phyloP scores from a whole-genome alignment of 2,888 invertebrate genomes.

The Anoncus sp. region DNA sequence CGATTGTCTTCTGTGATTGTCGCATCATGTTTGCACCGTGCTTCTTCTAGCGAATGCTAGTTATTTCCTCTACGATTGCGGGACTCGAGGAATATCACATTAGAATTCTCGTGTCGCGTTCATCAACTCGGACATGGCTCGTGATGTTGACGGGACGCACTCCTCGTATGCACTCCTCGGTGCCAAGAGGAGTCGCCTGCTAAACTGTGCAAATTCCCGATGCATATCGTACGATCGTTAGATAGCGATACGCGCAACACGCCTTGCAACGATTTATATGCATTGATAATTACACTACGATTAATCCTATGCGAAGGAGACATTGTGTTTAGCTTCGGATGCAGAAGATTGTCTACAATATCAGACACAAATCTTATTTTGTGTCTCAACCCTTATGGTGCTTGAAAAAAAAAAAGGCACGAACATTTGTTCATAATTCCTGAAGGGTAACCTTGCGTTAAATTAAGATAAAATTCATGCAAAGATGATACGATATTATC shows the following conservation, averaged over 20 bases:
- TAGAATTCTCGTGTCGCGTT: conserved; percentile 40
- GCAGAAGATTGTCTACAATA: background rate
- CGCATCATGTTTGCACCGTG: background rate
- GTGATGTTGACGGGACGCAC: too few relatives aligned
- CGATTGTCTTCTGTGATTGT: conserved; percentile 22
- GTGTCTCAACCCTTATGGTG: background rate
- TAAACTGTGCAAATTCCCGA: conserved; percentile 2
- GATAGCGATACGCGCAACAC: background rate
- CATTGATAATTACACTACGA: conserved; percentile 14
- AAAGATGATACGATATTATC: background rate
- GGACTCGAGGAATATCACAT: conserved; percentile 20
- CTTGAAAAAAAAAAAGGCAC: background rate
- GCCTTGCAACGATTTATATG: conserved; percentile 7
- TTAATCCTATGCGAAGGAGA: conserved; percentile 4
- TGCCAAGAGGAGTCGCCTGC: conserved; percentile 5
- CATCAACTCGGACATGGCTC: conserved; percentile 15
- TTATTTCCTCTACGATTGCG: background rate
- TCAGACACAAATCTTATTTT: background rate
- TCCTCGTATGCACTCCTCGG: too few relatives aligned
- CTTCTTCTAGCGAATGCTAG: background rate
- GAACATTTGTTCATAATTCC: background rate
- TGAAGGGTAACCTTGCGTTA: background rate
- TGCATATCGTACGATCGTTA: conserved; percentile 11
- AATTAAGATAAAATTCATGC: too few relatives aligned
- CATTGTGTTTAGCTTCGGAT: background rate